phyloP scores from a whole-genome alignment of 2,888 invertebrate genomes.

The Chloromyia formosa region DNA sequence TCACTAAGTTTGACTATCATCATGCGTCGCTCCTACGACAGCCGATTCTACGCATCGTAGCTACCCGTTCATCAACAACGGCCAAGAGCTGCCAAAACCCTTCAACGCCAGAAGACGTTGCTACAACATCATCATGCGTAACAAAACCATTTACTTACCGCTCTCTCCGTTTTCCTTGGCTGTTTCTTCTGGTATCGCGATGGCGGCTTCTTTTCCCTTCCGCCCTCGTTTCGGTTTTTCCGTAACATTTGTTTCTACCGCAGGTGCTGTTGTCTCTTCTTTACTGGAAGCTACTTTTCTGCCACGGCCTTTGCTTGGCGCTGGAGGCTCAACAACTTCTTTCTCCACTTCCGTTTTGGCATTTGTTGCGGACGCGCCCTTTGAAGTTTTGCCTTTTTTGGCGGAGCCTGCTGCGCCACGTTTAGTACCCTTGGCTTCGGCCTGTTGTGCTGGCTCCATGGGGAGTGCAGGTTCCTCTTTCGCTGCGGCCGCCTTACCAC shows the following conservation, averaged over 20 bases:
- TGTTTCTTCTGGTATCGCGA: neutral
- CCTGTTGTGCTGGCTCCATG: neutral
- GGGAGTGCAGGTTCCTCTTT: neutral
- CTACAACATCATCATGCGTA: too few relatives aligned
- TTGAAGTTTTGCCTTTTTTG: neutral
- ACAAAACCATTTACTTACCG: too few relatives aligned
- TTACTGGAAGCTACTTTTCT: neutral
- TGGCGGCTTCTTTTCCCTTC: neutral
- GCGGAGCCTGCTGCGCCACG: neutral
- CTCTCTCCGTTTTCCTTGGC: neutral
- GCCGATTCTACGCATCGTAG: too few relatives aligned
- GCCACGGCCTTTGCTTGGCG: conserved; percentile 10
- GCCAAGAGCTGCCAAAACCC: too few relatives aligned
- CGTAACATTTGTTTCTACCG: neutral
- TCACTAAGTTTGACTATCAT: too few relatives aligned
- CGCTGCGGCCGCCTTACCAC: neutral
- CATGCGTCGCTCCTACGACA: too few relatives aligned
- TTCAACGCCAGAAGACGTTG: too few relatives aligned
- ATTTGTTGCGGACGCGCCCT: neutral
- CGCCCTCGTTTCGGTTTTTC: conserved; percentile 9
- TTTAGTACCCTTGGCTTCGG: conserved; percentile 8
- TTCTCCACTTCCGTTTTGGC: neutral
- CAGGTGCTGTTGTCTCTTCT: neutral
- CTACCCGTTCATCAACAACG: too few relatives aligned
- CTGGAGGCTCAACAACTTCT: neutral